Conservation (phyloP, 2,888 invertebrate genomes). For the Bimastos eiseni region DNA sequence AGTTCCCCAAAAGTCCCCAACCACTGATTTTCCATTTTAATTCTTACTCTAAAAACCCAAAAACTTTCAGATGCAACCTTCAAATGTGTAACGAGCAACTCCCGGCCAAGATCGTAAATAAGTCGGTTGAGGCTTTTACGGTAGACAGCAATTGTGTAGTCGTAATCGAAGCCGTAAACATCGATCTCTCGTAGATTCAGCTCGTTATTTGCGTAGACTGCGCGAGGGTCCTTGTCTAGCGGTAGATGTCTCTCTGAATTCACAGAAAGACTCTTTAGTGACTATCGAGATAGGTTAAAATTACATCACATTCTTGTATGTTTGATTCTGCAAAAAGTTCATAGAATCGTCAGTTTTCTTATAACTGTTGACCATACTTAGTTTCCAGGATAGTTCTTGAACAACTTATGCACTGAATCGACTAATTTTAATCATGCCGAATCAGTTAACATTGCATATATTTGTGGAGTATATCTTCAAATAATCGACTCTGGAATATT, state of each 20-base stretch:
- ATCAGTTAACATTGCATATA: not conserved
- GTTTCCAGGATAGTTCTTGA: not conserved
- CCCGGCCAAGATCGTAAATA: slow-evolving; percentile 85
- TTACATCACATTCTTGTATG: not conserved
- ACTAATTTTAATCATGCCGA: not conserved
- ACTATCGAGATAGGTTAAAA: not conserved
- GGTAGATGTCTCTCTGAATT: slow-evolving; percentile 43
- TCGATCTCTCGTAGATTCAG: slow-evolving; percentile 85
- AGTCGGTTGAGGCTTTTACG: slow-evolving; percentile 84
- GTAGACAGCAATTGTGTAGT: slow-evolving; percentile 94
- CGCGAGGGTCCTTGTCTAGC: slow-evolving; percentile 68
- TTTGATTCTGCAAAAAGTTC: not conserved
- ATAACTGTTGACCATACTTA: not conserved
- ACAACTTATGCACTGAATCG: not conserved
- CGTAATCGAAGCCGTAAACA: slow-evolving; percentile 95
- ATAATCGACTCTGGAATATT: not conserved
- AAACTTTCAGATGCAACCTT: slow-evolving; percentile 70
- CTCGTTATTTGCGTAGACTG: slow-evolving; percentile 95
- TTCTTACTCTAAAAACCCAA: not conserved
- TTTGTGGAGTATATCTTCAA: not conserved
- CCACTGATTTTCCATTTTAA: not conserved
- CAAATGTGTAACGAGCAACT: slow-evolving; percentile 81
- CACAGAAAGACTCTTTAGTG: not conserved
- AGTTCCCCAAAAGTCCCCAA: too few relatives aligned
- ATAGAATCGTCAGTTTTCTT: not conserved